These are phyloP conservation scores for Stratiolaelaps scimitus DNA, from an alignment of 1,140 invertebrate genomes.

Conservation along the genomic window DNA sequence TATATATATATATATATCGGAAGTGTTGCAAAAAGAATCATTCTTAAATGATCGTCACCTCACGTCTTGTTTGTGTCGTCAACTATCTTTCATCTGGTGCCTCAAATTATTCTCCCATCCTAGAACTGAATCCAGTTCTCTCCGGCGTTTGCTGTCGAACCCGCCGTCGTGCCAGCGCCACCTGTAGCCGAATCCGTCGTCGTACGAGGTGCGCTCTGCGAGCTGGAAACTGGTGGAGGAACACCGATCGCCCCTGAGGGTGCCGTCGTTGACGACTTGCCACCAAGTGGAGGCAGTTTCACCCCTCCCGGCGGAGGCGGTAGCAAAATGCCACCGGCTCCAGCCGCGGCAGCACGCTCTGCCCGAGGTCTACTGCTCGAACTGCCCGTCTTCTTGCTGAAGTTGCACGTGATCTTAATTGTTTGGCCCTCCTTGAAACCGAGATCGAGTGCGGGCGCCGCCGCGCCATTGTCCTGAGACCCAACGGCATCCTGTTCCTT, in stretches of 20 bases:
- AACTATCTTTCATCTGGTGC: too few relatives aligned
- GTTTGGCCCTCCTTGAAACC: slow-evolving; percentile 97
- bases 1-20: too few relatives aligned
- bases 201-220: not conserved
- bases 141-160: not conserved
- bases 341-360: slow-evolving; percentile 41
- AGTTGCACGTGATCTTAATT: slow-evolving; percentile 96
- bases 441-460: slow-evolving; percentile 72
- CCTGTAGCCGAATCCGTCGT: too few relatives aligned
- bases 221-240: not conserved
- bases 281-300: slow-evolving; percentile 49
- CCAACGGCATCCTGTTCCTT: slow-evolving; percentile 17
- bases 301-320: slow-evolving; percentile 69
- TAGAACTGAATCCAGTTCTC: slow-evolving; percentile 26
- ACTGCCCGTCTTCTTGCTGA: slow-evolving; percentile 57
- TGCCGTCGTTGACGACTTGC: not conserved
- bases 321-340: slow-evolving; percentile 50
- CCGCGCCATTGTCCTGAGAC: slow-evolving; percentile 45
- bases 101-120: too few relatives aligned
- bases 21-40: too few relatives aligned
- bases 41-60: too few relatives aligned
- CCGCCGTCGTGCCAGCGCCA: too few relatives aligned
- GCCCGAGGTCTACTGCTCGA: slow-evolving; percentile 43
- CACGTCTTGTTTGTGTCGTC: too few relatives aligned
- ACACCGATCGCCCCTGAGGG: not conserved